These are phyloP conservation scores for Capitella teleta DNA, from an alignment of 1,140 invertebrate genomes.

Conservation along the genomic window DNA sequence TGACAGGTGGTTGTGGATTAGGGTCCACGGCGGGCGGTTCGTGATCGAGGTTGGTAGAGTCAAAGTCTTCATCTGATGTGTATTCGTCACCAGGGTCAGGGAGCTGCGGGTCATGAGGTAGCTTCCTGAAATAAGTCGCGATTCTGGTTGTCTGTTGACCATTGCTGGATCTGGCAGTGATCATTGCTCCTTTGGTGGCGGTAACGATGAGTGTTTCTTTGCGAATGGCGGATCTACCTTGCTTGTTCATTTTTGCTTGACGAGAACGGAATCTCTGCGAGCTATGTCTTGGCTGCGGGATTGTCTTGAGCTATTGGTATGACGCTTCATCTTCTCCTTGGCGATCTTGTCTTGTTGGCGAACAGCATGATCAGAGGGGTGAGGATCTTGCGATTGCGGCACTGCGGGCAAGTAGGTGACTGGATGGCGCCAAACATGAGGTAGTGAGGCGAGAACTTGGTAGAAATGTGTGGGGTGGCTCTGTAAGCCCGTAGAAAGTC, in stretches of 20 bases:
- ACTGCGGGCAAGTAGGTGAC: neutral
- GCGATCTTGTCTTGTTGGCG: neutral
- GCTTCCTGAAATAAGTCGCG: too few relatives aligned
- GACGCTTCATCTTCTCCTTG: constrained; percentile 5
- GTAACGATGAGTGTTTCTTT: neutral
- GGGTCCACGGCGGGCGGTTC: too few relatives aligned
- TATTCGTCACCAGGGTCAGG: too few relatives aligned
- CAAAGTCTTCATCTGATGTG: too few relatives aligned
- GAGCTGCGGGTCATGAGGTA: too few relatives aligned
- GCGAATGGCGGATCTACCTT: too few relatives aligned
- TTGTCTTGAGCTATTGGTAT: neutral
- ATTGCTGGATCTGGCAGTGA: too few relatives aligned
- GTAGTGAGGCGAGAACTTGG: neutral
- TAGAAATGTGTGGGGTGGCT: neutral
- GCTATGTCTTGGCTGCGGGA: neutral
- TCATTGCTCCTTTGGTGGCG: neutral
- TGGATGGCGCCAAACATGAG: neutral
- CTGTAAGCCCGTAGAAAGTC: neutral
- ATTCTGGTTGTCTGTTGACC: too few relatives aligned
- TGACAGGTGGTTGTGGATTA: too few relatives aligned
- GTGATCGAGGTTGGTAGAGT: too few relatives aligned
- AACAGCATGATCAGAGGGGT: neutral
- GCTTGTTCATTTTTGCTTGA: too few relatives aligned
- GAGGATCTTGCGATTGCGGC: neutral
- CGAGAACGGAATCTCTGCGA: neutral